phyloP scores from a whole-genome alignment of 2,113 vertebrate species.

The Anthoscopus minutus region DNA sequence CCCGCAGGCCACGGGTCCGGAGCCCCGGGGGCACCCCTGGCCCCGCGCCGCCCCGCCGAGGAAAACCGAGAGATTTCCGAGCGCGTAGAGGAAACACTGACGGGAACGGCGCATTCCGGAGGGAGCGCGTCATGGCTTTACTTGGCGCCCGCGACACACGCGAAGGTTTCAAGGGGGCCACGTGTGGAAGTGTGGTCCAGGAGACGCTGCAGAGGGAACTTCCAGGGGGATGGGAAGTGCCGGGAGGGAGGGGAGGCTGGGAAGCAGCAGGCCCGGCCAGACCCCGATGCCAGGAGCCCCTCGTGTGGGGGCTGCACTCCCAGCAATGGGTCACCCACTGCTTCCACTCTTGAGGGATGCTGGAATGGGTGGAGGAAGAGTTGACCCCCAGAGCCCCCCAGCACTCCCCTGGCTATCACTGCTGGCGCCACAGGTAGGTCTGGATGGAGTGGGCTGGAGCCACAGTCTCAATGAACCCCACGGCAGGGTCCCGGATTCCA shows the following conservation, averaged over 20 bases:
- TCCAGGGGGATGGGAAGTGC: neutral
- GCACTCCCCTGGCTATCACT: neutral
- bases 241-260: neutral
- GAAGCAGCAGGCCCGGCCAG: neutral
- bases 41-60: neutral
- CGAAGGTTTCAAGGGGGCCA: neutral
- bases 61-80: neutral
- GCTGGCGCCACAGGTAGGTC: constrained; percentile 82
- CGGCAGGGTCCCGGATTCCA: constrained; percentile 74
- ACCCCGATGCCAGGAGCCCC: neutral
- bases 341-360: neutral
- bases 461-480: constrained; percentile 72
- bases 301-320: rapidly evolving
- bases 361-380: neutral
- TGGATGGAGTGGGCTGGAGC: constrained; percentile 81
- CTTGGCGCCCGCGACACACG: neutral
- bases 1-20: neutral
- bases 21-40: neutral
- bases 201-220: neutral
- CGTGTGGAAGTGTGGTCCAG: neutral
- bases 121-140: constrained; percentile 21
- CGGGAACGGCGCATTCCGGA: neutral
- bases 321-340: neutral
- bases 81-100: constrained; percentile 17
- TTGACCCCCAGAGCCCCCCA: neutral